Base-by-base conservation (phyloP, 2,888 invertebrate species). In the Harpalus rufipes region DNA sequence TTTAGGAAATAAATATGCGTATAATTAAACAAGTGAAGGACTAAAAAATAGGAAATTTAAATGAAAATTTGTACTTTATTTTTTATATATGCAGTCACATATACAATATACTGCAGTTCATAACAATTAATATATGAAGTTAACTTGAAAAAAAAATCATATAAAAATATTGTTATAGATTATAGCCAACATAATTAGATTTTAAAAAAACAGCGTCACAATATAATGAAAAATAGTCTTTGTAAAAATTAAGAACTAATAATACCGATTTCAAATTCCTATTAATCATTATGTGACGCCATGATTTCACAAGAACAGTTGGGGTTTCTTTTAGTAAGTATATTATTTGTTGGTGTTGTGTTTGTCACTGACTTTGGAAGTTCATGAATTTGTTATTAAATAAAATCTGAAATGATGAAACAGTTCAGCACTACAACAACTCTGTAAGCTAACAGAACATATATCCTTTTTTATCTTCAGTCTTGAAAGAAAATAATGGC, bases 11-110 rank as follows among this genome's bases (percentile, higher is more conserved):
- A 41, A 72, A 72, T n/a, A 44, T 39, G 44, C 72, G 18, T 44
- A 41, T 44, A 76, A 18, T 51, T 18, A 21, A 76, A 76, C 44
- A 51, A 56, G 51, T 76, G 44, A 51, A 76, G 44, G 44, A 18
- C 18, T n/a, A 76, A 51, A n/a, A 51, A 56, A 51, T 76, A 72
- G 12, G 18, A 16, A 16, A 25, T 78, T 78, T 58, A 78, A 78
- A 78, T 78, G 14, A 78, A 78, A 58, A 78, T 78, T 78, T 78
- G 78, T 78, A 78, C 78, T 78, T 78, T 78, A 78, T 78, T 78
- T 58, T 58, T 32, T 32, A 32, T 32, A 58, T 76, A 76, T 76
- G 76, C 76, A 76, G 76, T 76, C 44, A 76, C 74, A 41, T 18
- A 14, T 76, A 76, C 56, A 76, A 76, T 51, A 76, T 51, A 76